Base-by-base conservation (phyloP, 2,888 invertebrate genomes). In the Leptopilina syphax region DNA sequence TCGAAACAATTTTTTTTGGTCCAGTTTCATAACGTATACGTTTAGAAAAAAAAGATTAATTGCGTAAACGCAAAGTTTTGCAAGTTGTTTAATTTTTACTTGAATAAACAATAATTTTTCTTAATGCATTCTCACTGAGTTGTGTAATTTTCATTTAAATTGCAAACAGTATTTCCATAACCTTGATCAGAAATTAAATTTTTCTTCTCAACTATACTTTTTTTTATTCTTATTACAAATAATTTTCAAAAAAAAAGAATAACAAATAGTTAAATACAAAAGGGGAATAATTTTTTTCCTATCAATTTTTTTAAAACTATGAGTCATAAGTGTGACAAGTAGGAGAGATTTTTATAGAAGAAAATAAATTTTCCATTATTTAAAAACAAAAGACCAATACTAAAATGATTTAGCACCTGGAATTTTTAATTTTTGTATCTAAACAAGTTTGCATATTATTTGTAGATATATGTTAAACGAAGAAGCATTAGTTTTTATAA, bases 401-500 rank as follows among this genome's bases (percentile, higher is more conserved):
- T 27, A 12, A 34, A 34, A 0, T 65, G 34, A 65, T 6, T 65
- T 34, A 65, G 34, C 65, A 65, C 13, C 66, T 67, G 13, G 2
- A 41, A 1, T 44, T 67, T 41, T 67, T 67, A 13, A n/a, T 44
- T 67, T 13, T n/a, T 13, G 41, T 67, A 8, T n/a, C 2, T n/a
- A 44, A 34, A 34, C 34, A 34, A 34, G 34, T 34, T 34, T 34
- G 34, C 34, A 34, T 34, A 18, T 18, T 18, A 18, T 67, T 66
- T n/a, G n/a, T 41, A 44, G 3, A 34, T 66, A 1, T 66, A 65
- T 65, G n/a, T 66, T 66, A 67, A 44, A n/a, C 66, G 44, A 67
- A 67, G 66, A 67, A 67, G 66, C 66, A 67, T 41, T n/a, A 10
- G 9, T 47, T 70, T 70, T 13, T 70, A 27, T 70, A 47, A 68